Percentiles rank a stretch among this genome's conserved stretches.
Conservation (phyloP, 2,113 vertebrate species). For the Gadus macrocephalus region DNA sequence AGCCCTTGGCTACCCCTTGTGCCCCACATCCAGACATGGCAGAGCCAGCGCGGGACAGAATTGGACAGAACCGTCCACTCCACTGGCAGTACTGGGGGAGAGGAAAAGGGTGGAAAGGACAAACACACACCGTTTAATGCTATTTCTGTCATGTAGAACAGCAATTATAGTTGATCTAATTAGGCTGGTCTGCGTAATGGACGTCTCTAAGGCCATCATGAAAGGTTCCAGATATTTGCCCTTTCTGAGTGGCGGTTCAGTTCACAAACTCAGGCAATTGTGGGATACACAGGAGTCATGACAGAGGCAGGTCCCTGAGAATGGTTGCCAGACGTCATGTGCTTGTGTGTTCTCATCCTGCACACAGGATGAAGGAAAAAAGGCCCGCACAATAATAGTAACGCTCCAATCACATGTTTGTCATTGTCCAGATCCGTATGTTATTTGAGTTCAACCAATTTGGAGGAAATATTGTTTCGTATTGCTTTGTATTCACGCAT, state of each 20-base stretch:
- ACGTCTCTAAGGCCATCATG: constrained; percentile 59
- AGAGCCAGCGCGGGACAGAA: constrained; percentile 20
- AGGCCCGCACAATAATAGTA: constrained; percentile 44
- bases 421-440: constrained; percentile 53
- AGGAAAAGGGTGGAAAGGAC: constrained; percentile 48
- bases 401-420: constrained; percentile 42
- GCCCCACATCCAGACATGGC: constrained; percentile 26
- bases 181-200: constrained; percentile 61
- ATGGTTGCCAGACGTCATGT: constrained; percentile 60
- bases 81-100: constrained; percentile 24
- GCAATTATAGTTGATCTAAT: constrained; percentile 71
- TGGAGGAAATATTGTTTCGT: no score
- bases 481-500: no score
- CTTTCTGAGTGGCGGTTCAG: constrained; percentile 47
- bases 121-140: constrained; percentile 51
- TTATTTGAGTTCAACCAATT: constrained; percentile 17
- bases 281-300: constrained; percentile 56
- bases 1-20: constrained; percentile 27
- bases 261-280: constrained; percentile 54
- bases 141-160: constrained; percentile 67
- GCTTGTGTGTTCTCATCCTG: constrained; percentile 59
- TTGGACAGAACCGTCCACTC: constrained; percentile 26
- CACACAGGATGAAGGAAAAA: constrained; percentile 43
- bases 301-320: constrained; percentile 48
- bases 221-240: constrained; percentile 70